Evolutionary conservation across 2,797 vertebrate species (phyloP).

Genomic region (Percopsis omiscomaycus): DNA sequence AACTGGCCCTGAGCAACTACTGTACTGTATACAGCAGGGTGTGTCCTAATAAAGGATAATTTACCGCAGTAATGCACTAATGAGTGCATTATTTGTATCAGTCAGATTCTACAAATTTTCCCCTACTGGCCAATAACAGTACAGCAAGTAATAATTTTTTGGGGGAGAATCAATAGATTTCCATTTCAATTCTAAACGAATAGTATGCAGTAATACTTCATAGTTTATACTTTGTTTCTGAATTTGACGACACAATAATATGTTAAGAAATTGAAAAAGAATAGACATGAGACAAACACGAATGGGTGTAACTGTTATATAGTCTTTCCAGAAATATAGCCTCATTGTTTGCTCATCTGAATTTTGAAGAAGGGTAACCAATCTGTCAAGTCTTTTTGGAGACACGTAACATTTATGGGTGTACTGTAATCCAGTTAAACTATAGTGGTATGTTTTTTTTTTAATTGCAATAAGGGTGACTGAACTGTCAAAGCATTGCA

Average conservation of each 20-base stretch:
- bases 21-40: conserved; percentile 40
- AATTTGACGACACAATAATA: conserved; percentile 3
- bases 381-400: conserved; percentile 2
- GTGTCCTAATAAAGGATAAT: conserved; percentile 27
- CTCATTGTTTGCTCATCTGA: no score
- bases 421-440: conserved; percentile 3
- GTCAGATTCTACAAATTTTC: conserved; percentile 13
- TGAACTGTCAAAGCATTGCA: conserved; percentile 28
- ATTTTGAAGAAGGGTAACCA: not conserved
- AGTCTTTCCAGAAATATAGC: no score
- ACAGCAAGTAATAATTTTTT: conserved; percentile 25
- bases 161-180: conserved; percentile 53
- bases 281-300: no score
- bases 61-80: conserved; percentile 3
- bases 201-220: conserved; percentile 5
- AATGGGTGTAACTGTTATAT: no score
- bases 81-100: not conserved
- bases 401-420: conserved; percentile 3
- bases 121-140: conserved; percentile 17
- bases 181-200: conserved; percentile 29
- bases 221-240: not conserved
- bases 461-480: conserved; percentile 1
- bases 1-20: conserved; percentile 36
- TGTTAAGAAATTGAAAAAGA: conserved; percentile 13
- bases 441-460: conserved; percentile 7